phyloP scores from a whole-genome alignment of 2,888 invertebrate species.

The Cryptops parisi region DNA sequence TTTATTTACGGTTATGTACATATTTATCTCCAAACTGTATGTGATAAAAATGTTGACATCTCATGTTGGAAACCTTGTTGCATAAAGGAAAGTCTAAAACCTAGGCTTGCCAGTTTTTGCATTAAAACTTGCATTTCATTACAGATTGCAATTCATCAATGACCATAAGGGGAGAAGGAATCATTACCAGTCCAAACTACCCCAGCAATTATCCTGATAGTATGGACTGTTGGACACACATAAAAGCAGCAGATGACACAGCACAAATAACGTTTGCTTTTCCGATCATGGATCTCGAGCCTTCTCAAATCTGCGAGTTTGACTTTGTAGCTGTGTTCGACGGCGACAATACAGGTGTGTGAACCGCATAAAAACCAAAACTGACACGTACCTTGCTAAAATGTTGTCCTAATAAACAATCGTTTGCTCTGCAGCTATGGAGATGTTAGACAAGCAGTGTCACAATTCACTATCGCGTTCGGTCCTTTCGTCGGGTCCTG shows the following conservation, averaged over 20 bases:
- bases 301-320: constrained; percentile 19
- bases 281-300: constrained; percentile 20
- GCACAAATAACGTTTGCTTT: constrained; percentile 20
- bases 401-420: too few relatives aligned
- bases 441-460: neutral
- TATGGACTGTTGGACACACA: constrained; percentile 22
- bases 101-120: too few relatives aligned
- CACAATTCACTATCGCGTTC: neutral
- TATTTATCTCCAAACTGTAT: too few relatives aligned
- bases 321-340: constrained; percentile 20
- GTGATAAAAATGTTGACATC: too few relatives aligned
- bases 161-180: constrained; percentile 17
- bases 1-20: too few relatives aligned
- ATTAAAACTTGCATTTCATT: too few relatives aligned
- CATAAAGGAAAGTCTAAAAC: too few relatives aligned
- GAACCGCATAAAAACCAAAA: too few relatives aligned
- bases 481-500: too few relatives aligned
- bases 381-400: too few relatives aligned
- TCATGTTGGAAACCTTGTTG: too few relatives aligned
- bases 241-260: constrained; percentile 13
- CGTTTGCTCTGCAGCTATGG: neutral
- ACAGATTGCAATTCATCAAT: too few relatives aligned
- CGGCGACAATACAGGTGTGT: constrained; percentile 18
- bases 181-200: constrained; percentile 20
- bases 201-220: constrained; percentile 22